Base-by-base conservation (phyloP, 2,797 vertebrate genomes). In the Champsocephalus gunnari region DNA sequence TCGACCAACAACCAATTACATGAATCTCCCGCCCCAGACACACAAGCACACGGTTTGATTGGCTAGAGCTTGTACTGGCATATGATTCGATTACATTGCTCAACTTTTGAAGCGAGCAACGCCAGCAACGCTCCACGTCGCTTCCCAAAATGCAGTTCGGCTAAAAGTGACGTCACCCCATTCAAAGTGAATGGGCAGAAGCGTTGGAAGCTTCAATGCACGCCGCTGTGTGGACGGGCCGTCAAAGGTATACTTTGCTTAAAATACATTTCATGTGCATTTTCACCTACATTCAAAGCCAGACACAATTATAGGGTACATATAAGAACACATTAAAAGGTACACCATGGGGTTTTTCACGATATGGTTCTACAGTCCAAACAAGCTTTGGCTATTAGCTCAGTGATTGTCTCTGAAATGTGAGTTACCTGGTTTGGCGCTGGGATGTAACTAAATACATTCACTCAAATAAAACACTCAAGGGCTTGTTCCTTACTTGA, bases 281-380 rank as follows among this genome's bases (percentile, higher is more conserved):
- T 45, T 44, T 54, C 6, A 71, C 19, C 48, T 61, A 67, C 66
- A 77, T 79, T 65, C 34, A 66, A 69, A 69, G 51, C 21, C 45
- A 69, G 51, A 72, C 32, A 66, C 11, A n/a, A 10, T 21, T 2
- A 6, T 12, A 3, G 3, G 19, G 21, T 38, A 61, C 51, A 14
- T 32, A 34, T 19, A 49, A 49, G 14, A 16, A 21, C 38, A 53
- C 24, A 45, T 65, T 56, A 58, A 66, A 55, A 45, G 28, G 57
- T 56, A 54, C 50, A 28, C 13, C 43, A 41, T 49, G 43, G 19
- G 13, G n/a, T 12, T 56, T 59, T 66, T 11, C 2, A 49, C 32
- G 47, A 32, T 17, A 34, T 34, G 9, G 9, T 47, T 64, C 19
- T 16, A 19, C n/a, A 59, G 19, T 16, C 17, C n/a, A 43, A 66